Evolutionary conservation across 2,888 invertebrate species (phyloP).

Genomic region (Epistrophe eligans): DNA sequence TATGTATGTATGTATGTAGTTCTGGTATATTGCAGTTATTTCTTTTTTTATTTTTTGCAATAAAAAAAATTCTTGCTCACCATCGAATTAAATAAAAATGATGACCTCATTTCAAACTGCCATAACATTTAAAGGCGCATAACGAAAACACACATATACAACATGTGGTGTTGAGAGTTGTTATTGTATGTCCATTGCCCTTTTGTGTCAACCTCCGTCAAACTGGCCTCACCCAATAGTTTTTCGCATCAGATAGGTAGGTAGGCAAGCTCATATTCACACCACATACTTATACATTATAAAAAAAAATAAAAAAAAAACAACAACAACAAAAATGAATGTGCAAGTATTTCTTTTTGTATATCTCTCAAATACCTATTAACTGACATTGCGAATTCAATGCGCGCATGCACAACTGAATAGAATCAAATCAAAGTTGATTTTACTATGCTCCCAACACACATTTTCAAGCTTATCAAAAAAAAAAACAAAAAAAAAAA

Average conservation of each 20-base stretch:
- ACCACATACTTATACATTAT: background rate
- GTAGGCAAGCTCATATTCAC: constrained; percentile 18
- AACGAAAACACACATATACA: constrained; percentile 29
- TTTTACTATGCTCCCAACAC: constrained; percentile 59
- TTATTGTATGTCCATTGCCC: constrained; percentile 74
- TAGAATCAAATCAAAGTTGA: constrained; percentile 64
- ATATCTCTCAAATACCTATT: constrained; percentile 64
- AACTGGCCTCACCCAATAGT: constrained; percentile 72
- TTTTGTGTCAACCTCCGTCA: constrained; percentile 75
- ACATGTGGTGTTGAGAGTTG: constrained; percentile 56
- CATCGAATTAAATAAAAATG: constrained; percentile 38
- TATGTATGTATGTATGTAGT: background rate
- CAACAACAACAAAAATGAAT: constrained; percentile 4
- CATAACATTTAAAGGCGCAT: constrained; percentile 49
- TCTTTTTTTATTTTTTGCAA: background rate
- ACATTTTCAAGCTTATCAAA: constrained; percentile 36
- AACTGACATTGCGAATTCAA: constrained; percentile 73
- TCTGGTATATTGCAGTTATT: background rate
- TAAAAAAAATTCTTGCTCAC: constrained; percentile 28
- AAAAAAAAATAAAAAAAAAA: background rate
- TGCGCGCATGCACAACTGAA: constrained; percentile 74
- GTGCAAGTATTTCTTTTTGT: constrained; percentile 56
- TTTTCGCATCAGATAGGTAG: constrained; percentile 48
- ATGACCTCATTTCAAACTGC: constrained; percentile 43
- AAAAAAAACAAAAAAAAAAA: constrained; percentile 41